Base-by-base conservation (phyloP, 2,797 vertebrate genomes). In the Tokudaia muenninki region DNA sequence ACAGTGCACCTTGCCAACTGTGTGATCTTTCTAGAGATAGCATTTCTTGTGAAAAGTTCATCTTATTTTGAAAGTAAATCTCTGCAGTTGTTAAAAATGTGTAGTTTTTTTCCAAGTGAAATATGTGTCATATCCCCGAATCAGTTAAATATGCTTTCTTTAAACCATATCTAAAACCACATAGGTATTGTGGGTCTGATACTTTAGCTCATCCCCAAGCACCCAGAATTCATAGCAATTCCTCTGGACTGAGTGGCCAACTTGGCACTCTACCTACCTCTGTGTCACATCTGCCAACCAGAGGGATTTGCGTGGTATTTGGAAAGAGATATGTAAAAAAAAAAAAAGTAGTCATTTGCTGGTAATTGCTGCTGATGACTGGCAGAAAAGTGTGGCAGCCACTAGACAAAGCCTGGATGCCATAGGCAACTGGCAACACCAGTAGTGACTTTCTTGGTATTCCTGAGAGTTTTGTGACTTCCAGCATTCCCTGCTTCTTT, bases 21-120 rank as follows among this genome's bases (percentile, higher is more conserved):
- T 78, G 22, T n/a, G 24, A 80, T 94, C 57, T 96, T 94, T 92
- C 78, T 67, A 91, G 82, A 92, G 82, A 89, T 81, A 77, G 2
- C 61, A 70, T 37, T 94, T 77, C 57, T 79, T 78, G 31, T 75
- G 61, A 87, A 83, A 83, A 90, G 31, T 41, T 50, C n/a, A 91
- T 50, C n/a, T 6, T 91, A 31, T 78, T 95, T 91, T 88, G 47
- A 97, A 91, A 95, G 52, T 55, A 83, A 97, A 55, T 63, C 12
- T 94, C 84, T 94, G 61, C 34, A 91, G 78, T 82, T 95, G 47
- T 96, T 92, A 79, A 94, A 92, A 77, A 87, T 82, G 74, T 96
- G 59, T 59, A 74, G 82, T 31, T 8, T 81, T 24, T 7, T 86
- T 94, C 61, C 78, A 96, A 95, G 12, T 74, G 29, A 96, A 94